Evolutionary conservation across 2,797 vertebrate species (phyloP), one percentile per base, ranked within the genome.

Genomic region (Dermochelys coriacea): DNA sequence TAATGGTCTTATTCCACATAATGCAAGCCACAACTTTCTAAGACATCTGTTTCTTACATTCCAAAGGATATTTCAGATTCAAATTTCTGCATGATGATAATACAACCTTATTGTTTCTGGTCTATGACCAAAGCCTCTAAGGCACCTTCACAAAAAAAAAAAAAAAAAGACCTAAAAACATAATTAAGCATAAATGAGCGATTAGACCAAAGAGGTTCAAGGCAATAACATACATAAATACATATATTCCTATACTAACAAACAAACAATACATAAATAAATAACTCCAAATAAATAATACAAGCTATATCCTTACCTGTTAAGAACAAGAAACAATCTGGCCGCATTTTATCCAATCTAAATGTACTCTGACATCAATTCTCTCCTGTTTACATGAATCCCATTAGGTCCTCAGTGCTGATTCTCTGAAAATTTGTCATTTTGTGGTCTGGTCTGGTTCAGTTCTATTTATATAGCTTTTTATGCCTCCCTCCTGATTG

Each of bases 11-110:
- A 57, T 31, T 89, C 49, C 80, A 79, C 37, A 54, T 77, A 2
- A 88, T 88, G 89, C 50, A 89, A 61, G 55, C 31, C 55, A 88
- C 45, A 87, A 41, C 61, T 93, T 87, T 95, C 79, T 81, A 71
- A 84, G 75, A 95, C 47, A 95, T 81, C 15, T 93, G 31, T 21
- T 95, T 89, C 86, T 88, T 64, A 61, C 79, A 64, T 93, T 96
- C 83, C 89, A 85, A 45, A 25, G 25, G 74, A 71, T 92, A 80
- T 83, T 92, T 94, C 71, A 83, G 61, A 54, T 93, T 61, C 51
- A 87, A 77, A 83, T 95, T 55, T 95, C 27, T 95, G n/a, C 57
- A 37, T 87, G 0, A 0, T 74, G 77, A 21, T 91, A 57, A 59
- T 95, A 34, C 0, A 74, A 52, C 71, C 27, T 2, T 94, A 81